phyloP scores from a whole-genome alignment of 2,113 vertebrate species.

The Larimichthys crocea region DNA sequence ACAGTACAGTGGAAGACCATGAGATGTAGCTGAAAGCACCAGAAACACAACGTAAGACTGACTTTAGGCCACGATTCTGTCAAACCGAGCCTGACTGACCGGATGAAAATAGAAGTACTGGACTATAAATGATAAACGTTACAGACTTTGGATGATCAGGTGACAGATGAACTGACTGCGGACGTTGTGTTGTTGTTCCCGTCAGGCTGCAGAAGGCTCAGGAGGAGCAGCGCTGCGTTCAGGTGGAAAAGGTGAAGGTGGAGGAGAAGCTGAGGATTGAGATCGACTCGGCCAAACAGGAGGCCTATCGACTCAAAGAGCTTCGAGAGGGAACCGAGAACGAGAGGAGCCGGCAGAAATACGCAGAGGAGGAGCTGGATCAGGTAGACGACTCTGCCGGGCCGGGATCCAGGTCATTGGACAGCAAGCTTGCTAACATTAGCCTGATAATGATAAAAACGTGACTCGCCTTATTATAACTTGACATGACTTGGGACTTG shows the following conservation, averaged over 20 bases:
- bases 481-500: too few relatives aligned
- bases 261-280: constrained; percentile 93
- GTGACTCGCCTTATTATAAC: too few relatives aligned
- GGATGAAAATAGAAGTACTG: too few relatives aligned
- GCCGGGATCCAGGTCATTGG: too few relatives aligned
- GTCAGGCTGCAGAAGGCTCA: constrained; percentile 92
- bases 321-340: constrained; percentile 92
- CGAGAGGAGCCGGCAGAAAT: constrained; percentile 91
- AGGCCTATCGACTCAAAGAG: constrained; percentile 89
- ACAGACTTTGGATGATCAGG: too few relatives aligned
- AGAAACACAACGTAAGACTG: too few relatives aligned
- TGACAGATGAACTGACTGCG: too few relatives aligned
- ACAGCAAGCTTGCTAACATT: too few relatives aligned
- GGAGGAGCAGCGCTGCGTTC: constrained; percentile 92
- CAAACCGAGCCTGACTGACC: too few relatives aligned
- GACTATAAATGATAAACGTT: too few relatives aligned
- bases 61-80: too few relatives aligned
- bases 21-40: not conserved
- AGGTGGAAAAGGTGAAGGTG: constrained; percentile 93
- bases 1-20: not conserved
- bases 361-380: constrained; percentile 94
- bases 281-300: constrained; percentile 91
- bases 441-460: too few relatives aligned
- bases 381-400: constrained; percentile 41
- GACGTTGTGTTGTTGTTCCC: not conserved